These are phyloP conservation scores for Drosophila histrio DNA, from an alignment of 2,888 invertebrate genomes.

Conservation along the genomic window DNA sequence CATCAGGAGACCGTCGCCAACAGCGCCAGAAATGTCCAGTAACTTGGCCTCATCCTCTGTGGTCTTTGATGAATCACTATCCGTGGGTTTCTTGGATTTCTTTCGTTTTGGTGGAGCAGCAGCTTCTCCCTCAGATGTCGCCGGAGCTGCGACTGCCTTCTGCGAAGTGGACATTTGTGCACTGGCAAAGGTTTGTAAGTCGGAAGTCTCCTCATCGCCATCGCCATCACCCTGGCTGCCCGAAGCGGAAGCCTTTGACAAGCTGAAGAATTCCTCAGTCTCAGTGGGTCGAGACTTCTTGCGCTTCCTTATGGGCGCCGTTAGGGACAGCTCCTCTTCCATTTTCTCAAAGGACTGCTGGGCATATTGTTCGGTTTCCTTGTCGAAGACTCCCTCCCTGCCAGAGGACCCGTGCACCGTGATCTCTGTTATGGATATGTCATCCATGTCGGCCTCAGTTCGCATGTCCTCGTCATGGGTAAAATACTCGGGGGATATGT, in stretches of 20 bases:
- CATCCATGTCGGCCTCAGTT: conserved; percentile 94
- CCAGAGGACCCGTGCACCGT: conserved; percentile 86
- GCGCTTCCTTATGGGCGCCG: conserved; percentile 85
- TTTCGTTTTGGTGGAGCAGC: conserved; percentile 80
- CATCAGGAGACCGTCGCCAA: conserved; percentile 85
- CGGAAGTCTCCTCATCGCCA: conserved; percentile 87
- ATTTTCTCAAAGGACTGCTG: conserved; percentile 83
- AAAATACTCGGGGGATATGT: conserved; percentile 94
- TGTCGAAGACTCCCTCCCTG: conserved; percentile 84
- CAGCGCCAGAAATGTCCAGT: conserved; percentile 86
- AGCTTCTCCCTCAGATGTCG: conserved; percentile 59
- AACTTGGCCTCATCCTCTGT: conserved; percentile 83
- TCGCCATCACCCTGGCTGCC: conserved; percentile 76
- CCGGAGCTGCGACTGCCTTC: conserved; percentile 23
- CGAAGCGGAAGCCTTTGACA: conserved; percentile 86
- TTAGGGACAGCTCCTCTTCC: conserved; percentile 86
- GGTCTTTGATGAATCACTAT: conserved; percentile 84
- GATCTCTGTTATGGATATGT: conserved; percentile 92
- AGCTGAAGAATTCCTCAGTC: conserved; percentile 88
- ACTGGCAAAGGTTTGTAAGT: conserved; percentile 88
- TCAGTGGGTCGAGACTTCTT: conserved; percentile 88
- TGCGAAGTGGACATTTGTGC: conserved; percentile 85
- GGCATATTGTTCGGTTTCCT: conserved; percentile 84
- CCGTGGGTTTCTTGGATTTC: conserved; percentile 81
- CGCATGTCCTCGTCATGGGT: conserved; percentile 91